phyloP scores from a whole-genome alignment of 1,140 invertebrate genomes.

The Bombus difficillimus region DNA sequence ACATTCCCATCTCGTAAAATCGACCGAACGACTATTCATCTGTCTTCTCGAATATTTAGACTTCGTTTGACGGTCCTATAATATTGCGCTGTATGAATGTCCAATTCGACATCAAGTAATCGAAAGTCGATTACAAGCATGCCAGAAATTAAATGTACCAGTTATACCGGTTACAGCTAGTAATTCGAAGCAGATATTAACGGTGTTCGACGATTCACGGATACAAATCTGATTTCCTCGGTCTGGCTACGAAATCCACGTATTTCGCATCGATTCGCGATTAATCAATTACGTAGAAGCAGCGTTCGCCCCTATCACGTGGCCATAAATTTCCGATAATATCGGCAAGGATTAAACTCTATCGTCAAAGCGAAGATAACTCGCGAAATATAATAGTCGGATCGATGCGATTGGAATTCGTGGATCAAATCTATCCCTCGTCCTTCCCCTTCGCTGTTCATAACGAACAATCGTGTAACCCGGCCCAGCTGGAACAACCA shows the following conservation, averaged over 20 bases:
- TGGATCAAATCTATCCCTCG: conserved; percentile 16
- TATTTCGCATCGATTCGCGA: conserved; percentile 20
- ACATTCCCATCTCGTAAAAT: not conserved
- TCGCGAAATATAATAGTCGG: conserved; percentile 28
- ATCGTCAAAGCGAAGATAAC: conserved; percentile 40
- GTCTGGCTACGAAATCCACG: not conserved
- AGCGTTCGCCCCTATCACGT: not conserved
- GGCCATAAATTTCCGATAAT: conserved; percentile 34
- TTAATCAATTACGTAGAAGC: conserved; percentile 38
- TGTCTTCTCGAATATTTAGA: not conserved
- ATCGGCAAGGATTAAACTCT: conserved; percentile 20
- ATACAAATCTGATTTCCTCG: conserved; percentile 33
- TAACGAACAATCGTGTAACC: conserved; percentile 28
- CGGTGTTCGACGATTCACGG: conserved; percentile 31
- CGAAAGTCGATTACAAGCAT: conserved; percentile 17
- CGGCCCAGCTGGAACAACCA: conserved; percentile 53
- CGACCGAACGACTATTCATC: not conserved
- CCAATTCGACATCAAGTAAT: conserved; percentile 1
- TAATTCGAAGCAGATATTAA: conserved; percentile 40
- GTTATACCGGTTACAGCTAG: not conserved
- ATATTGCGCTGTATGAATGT: not conserved
- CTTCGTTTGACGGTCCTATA: too few relatives aligned
- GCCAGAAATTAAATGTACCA: conserved; percentile 23
- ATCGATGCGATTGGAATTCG: conserved; percentile 34
- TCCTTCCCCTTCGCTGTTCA: not conserved